phyloP scores from a whole-genome alignment of 2,888 invertebrate genomes.

The Drosophila limbata region DNA sequence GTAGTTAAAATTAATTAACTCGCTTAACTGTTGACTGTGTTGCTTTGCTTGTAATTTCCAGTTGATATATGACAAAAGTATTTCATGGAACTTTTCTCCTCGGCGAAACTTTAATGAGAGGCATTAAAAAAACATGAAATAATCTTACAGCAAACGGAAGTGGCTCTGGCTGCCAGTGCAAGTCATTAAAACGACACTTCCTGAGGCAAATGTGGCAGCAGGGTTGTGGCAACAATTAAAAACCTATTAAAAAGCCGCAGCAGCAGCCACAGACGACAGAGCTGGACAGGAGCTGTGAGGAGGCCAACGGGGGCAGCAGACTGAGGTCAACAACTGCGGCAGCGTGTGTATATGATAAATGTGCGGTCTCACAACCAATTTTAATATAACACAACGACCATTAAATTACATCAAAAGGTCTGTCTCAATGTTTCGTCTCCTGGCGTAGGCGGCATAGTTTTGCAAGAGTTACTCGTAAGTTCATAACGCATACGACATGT shows the following conservation, averaged over 20 bases:
- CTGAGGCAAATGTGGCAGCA: slow-evolving; percentile 23
- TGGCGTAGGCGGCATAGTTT: slow-evolving; percentile 40
- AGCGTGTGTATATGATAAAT: slow-evolving; percentile 65
- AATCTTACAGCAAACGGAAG: slow-evolving; percentile 17
- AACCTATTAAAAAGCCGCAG: slow-evolving; percentile 69
- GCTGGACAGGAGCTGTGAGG: not conserved
- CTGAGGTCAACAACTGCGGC: slow-evolving; percentile 10
- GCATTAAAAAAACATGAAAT: slow-evolving; percentile 60
- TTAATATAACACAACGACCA: slow-evolving; percentile 64
- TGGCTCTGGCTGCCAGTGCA: slow-evolving; percentile 23
- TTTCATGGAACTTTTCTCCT: slow-evolving; percentile 21
- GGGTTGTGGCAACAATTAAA: slow-evolving; percentile 69
- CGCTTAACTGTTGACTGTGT: slow-evolving; percentile 49
- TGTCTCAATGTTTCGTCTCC: slow-evolving; percentile 8
- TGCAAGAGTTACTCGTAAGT: slow-evolving; percentile 21
- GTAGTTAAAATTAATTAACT: slow-evolving; percentile 77
- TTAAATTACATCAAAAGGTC: slow-evolving; percentile 71
- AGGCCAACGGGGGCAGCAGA: not conserved
- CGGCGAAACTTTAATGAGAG: slow-evolving; percentile 54
- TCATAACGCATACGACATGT: slow-evolving; percentile 60
- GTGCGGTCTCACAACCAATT: slow-evolving; percentile 61
- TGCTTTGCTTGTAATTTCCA: slow-evolving; percentile 38
- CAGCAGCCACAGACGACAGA: slow-evolving; percentile 22
- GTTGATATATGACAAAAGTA: slow-evolving; percentile 40
- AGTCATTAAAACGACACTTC: slow-evolving; percentile 65